Conservation (phyloP, 2,797 vertebrate species). For the Tympanoctomys barrerae region DNA sequence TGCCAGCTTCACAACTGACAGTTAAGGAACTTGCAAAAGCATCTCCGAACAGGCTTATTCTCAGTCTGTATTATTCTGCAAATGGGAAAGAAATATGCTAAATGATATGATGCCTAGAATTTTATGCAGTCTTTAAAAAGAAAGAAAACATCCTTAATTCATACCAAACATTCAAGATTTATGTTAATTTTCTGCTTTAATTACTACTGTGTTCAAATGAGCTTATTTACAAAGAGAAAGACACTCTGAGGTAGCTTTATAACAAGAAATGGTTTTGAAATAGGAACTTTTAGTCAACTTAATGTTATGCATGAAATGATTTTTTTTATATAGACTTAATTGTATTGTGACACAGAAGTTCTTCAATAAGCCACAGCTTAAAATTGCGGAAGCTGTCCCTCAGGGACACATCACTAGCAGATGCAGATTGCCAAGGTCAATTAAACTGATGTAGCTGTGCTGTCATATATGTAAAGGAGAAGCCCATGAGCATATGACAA, state of each 20-base stretch:
- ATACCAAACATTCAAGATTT: slow-evolving; percentile 76
- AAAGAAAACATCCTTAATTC: slow-evolving; percentile 75
- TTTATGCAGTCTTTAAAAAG: slow-evolving; percentile 78
- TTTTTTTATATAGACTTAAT: slow-evolving; percentile 75
- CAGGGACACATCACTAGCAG: slow-evolving; percentile 87
- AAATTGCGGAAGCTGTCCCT: slow-evolving; percentile 80
- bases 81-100: slow-evolving; percentile 65
- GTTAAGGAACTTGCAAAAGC: slow-evolving; percentile 61
- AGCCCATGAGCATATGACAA: slow-evolving; percentile 83
- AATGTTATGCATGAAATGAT: slow-evolving; percentile 74
- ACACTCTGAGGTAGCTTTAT: slow-evolving; percentile 74
- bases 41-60: slow-evolving; percentile 53
- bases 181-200: slow-evolving; percentile 78
- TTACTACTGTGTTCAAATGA: slow-evolving; percentile 77
- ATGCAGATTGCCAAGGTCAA: slow-evolving; percentile 92
- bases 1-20: background rate
- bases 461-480: slow-evolving; percentile 87
- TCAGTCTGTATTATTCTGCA: slow-evolving; percentile 59
- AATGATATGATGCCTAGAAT: slow-evolving; percentile 70
- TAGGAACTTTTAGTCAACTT: slow-evolving; percentile 80
- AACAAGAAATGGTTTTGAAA: slow-evolving; percentile 74
- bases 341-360: slow-evolving; percentile 80
- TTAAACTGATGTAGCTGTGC: slow-evolving; percentile 89
- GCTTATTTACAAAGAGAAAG: slow-evolving; percentile 75
- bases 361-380: slow-evolving; percentile 81